These are phyloP conservation scores for Sapajus apella DNA, from an alignment of 2,113 vertebrate genomes.

Conservation along the genomic window DNA sequence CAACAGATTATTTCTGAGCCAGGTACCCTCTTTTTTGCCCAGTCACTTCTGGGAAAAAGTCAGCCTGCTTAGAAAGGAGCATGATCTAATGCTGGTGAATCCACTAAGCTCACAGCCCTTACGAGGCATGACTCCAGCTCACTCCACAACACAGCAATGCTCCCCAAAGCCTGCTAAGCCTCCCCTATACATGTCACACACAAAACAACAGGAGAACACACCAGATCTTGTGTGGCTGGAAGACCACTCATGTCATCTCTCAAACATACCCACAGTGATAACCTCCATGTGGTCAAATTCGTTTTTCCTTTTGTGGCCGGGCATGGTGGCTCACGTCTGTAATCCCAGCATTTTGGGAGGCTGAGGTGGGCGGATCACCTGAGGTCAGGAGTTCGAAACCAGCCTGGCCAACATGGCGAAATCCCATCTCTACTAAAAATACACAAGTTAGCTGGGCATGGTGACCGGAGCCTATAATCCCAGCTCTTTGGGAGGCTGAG, in stretches of 20 bases:
- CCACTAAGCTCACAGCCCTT: neutral
- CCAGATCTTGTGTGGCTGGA: rapidly evolving
- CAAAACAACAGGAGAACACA: neutral
- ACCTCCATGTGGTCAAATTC: neutral
- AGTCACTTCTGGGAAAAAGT: neutral
- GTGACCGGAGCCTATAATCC: too few relatives aligned
- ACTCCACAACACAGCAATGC: rapidly evolving
- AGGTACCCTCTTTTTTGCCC: conserved; percentile 62
- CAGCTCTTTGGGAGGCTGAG: too few relatives aligned
- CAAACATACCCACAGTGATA: neutral
- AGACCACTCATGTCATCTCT: neutral
- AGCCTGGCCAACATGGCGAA: too few relatives aligned
- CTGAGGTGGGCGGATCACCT: too few relatives aligned
- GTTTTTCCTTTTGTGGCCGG: neutral
- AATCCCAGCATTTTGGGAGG: too few relatives aligned
- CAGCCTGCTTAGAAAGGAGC: neutral
- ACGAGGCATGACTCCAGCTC: rapidly evolving
- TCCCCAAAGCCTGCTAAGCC: rapidly evolving
- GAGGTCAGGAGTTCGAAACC: too few relatives aligned
- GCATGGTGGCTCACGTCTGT: too few relatives aligned
- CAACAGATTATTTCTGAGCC: neutral
- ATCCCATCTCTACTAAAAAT: too few relatives aligned
- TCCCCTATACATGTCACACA: neutral
- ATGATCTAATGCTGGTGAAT: too few relatives aligned
- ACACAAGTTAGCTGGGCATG: too few relatives aligned